Conservation (phyloP, 2,888 invertebrate species). For the Cephus spinipes region DNA sequence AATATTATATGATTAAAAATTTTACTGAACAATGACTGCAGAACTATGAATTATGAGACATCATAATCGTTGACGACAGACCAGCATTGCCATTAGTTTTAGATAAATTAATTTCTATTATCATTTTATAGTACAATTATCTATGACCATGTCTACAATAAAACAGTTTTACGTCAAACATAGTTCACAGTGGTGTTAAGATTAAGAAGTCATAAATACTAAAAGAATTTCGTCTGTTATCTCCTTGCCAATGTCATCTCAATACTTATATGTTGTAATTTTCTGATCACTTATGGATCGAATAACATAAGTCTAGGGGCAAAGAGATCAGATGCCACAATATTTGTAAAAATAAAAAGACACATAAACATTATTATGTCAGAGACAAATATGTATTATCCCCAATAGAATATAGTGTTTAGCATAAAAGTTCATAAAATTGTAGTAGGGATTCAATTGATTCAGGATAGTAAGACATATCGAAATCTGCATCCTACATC, state of each 20-base stretch:
- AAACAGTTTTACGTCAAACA: background rate
- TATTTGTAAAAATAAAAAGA: too few species aligned
- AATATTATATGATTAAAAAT: background rate
- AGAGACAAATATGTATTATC: background rate
- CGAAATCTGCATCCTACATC: background rate
- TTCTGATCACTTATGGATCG: too few species aligned
- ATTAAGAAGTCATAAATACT: background rate
- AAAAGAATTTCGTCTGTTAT: background rate
- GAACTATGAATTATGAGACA: background rate
- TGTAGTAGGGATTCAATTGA: background rate
- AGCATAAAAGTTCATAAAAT: background rate
- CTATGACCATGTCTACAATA: background rate
- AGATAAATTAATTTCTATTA: background rate
- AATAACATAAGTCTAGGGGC: too few species aligned
- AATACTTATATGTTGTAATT: too few species aligned
- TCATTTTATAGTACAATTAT: background rate
- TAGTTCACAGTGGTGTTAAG: background rate
- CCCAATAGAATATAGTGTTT: background rate
- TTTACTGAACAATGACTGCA: background rate
- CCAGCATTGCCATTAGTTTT: background rate
- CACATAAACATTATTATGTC: background rate
- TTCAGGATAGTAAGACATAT: background rate
- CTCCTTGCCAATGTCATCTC: background rate
- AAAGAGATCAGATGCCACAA: too few species aligned
- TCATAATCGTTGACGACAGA: background rate